phyloP scores from a whole-genome alignment of 2,797 vertebrate species.

The Mus minutoides region DNA sequence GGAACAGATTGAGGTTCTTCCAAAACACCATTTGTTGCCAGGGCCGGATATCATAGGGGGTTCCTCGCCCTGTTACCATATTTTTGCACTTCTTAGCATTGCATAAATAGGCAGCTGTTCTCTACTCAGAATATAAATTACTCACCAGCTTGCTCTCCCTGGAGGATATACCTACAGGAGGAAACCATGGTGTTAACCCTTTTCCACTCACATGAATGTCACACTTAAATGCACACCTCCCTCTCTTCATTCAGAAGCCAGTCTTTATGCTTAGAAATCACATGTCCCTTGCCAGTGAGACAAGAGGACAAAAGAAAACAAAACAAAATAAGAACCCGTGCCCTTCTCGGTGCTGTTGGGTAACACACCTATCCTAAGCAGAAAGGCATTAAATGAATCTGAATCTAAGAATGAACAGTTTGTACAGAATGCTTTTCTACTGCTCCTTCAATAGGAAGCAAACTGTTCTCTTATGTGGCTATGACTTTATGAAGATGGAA shows the following conservation, averaged over 20 bases:
- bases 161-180: constrained; percentile 82
- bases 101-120: constrained; percentile 81
- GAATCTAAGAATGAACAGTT: constrained; percentile 82
- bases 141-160: constrained; percentile 80
- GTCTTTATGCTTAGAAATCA: constrained; percentile 76
- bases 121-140: constrained; percentile 84
- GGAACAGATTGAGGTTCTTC: constrained; percentile 56
- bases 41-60: constrained; percentile 66
- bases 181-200: constrained; percentile 74
- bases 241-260: constrained; percentile 77
- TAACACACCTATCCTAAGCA: constrained; percentile 83
- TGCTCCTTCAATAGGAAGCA: constrained; percentile 78
- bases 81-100: constrained; percentile 83
- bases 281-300: constrained; percentile 78
- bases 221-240: constrained; percentile 51
- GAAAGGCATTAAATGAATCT: constrained; percentile 85
- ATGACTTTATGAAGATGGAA: constrained; percentile 84
- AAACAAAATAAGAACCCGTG: neutral
- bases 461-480: constrained; percentile 82
- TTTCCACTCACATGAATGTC: constrained; percentile 1
- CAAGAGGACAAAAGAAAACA: constrained; percentile 62
- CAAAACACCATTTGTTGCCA: constrained; percentile 78
- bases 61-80: constrained; percentile 75
- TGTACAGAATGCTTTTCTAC: constrained; percentile 81
- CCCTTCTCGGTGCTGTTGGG: constrained; percentile 79